Evolutionary conservation across 2,113 vertebrate genomes (phyloP), one percentile per base, ranked within the genome.

Genomic region (Macroglossus sobrinus): DNA sequence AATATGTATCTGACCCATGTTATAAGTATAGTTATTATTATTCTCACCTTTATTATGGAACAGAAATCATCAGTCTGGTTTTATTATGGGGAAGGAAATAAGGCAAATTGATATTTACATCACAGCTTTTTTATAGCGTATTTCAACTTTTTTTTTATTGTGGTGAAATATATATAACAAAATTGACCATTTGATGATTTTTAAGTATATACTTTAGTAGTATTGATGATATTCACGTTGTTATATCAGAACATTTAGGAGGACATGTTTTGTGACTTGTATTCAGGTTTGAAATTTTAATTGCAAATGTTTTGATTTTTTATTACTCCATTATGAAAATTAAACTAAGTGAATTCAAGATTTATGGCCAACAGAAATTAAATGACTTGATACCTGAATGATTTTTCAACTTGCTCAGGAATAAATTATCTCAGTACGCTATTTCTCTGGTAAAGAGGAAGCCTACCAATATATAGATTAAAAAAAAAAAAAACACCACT

Each of bases 201-300:
- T 57, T 74, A 72, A 66, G 13, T 55, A 5, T 71, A 24, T 1
- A 53, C 10, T 84, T 87, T 14, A 76, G 3, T 40, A 21, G 4
- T 38, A 69, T 74, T 75, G 43, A 68, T 13, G 50, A 47, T 2
- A 84, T 79, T 72, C 5, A 69, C 40, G 38, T 78, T 68, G 16
- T 68, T 61, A 38, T 45, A 24, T 57, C 24, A 90, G 71, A 94
- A 57, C 4, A 63, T 93, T 47, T 59, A 72, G 64, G 30, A 43
- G 82, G 63, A 64, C 30, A 33, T 30, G 68, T 69, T 16, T 89
- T 75, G 16, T 87, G 72, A 85, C 66, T 15, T 84, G 9, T 76
- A 86, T 93, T 86, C 15, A 61, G 40, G 35, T 84, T 95, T 86
- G 22, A 93, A 66, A 82, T 74, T 88, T 89, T 80, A 64, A 69